Percentiles rank a stretch among this genome's conserved stretches.
phyloP scores from a whole-genome alignment of 2,113 vertebrate species.

The Nesogale talazaci region DNA sequence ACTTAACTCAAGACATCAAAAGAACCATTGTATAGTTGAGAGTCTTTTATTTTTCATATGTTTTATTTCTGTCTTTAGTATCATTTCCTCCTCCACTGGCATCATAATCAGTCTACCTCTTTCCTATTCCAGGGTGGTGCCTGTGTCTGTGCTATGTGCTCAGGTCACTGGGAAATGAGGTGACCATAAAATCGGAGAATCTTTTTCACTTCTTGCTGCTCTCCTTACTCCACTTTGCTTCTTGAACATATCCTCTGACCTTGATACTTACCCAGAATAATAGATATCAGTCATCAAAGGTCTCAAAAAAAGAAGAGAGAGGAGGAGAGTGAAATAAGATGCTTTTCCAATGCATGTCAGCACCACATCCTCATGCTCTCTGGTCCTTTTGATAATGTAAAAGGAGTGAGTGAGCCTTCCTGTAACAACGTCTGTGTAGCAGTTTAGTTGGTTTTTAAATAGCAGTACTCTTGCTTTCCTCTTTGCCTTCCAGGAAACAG shows the following conservation, averaged over 20 bases:
- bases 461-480: slow-evolving; percentile 43
- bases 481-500: slow-evolving; percentile 46
- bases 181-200: not conserved
- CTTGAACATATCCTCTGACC: not conserved
- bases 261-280: slow-evolving; percentile 13
- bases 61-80: not conserved
- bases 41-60: not conserved
- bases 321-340: not conserved
- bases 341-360: not conserved
- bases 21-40: not conserved
- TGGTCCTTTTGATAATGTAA: not conserved
- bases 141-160: not conserved
- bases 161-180: not conserved
- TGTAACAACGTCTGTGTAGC: not conserved
- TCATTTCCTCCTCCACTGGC: not conserved
- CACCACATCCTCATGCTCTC: not conserved
- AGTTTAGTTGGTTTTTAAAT: slow-evolving; percentile 49
- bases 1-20: not conserved
- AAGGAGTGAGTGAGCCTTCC: not conserved
- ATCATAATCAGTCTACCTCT: not conserved
- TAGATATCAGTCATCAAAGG: not conserved
- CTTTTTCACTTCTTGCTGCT: not conserved
- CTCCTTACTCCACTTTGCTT: not conserved
- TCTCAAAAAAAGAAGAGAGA: not conserved
- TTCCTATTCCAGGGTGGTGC: not conserved